A percentile compares a stretch with the other conserved stretches of the same genome.
Conservation (phyloP, 2,888 invertebrate species). For the Biston stratarius region DNA sequence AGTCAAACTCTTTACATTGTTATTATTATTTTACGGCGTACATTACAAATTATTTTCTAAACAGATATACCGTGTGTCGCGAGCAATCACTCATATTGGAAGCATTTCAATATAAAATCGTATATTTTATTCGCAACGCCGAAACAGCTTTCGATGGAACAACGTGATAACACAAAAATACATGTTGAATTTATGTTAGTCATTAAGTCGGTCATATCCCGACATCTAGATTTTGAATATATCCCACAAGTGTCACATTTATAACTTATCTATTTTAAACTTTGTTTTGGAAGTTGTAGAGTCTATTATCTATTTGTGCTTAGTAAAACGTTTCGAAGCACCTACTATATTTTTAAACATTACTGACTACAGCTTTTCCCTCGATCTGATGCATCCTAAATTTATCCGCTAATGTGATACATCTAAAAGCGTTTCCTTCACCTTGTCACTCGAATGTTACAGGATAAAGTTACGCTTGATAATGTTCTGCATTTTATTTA, state of each 20-base stretch:
- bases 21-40: not conserved
- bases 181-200: not conserved
- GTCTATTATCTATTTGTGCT: too few species aligned
- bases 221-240: not conserved
- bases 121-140: slow-evolving; percentile 27
- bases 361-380: not conserved
- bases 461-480: slow-evolving; percentile 16
- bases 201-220: not conserved
- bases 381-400: slow-evolving; percentile 10
- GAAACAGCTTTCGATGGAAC: slow-evolving; percentile 25
- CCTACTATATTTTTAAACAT: too few species aligned
- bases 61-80: slow-evolving; percentile 6
- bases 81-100: slow-evolving; percentile 29
- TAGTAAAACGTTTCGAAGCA: too few species aligned
- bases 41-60: not conserved
- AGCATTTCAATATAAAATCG: slow-evolving; percentile 23
- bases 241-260: too few species aligned
- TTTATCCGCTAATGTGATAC: slow-evolving; percentile 30
- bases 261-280: too few species aligned
- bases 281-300: too few species aligned
- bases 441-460: slow-evolving; percentile 21
- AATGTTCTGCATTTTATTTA: slow-evolving; percentile 10
- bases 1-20: too few species aligned
- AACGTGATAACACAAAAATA: slow-evolving; percentile 14
- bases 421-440: slow-evolving; percentile 29